Conservation (phyloP, 2,113 vertebrate species). For the Shinisaurus crocodilurus region DNA sequence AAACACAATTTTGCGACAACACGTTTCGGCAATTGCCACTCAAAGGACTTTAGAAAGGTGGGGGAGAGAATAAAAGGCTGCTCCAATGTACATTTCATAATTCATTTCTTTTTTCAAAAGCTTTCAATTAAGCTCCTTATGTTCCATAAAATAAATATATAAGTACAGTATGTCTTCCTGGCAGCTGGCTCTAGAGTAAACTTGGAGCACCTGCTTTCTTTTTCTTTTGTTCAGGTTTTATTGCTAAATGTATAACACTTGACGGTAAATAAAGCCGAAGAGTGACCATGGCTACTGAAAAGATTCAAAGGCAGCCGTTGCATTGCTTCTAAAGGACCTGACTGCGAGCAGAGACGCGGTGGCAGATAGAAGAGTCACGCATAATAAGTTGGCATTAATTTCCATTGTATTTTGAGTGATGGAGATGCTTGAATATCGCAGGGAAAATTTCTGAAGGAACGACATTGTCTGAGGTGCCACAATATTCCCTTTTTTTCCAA, state of each 20-base stretch:
- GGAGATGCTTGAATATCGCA: slow-evolving; percentile 56
- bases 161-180: slow-evolving; percentile 65
- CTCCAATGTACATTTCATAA: slow-evolving; percentile 62
- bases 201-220: slow-evolving; percentile 78
- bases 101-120: slow-evolving; percentile 49
- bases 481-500: background rate
- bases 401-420: slow-evolving; percentile 53
- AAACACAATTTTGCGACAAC: slow-evolving; percentile 64
- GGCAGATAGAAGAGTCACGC: slow-evolving; percentile 57
- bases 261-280: slow-evolving; percentile 73
- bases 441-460: slow-evolving; percentile 57
- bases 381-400: slow-evolving; percentile 67
- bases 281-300: slow-evolving; percentile 72
- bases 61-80: slow-evolving; percentile 39
- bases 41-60: slow-evolving; percentile 58
- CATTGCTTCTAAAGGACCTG: slow-evolving; percentile 42
- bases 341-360: slow-evolving; percentile 51
- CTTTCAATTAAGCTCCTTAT: slow-evolving; percentile 66
- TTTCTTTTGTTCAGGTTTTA: slow-evolving; percentile 70
- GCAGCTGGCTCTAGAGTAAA: slow-evolving; percentile 75
- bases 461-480: slow-evolving; percentile 46
- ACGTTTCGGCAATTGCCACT: slow-evolving; percentile 70
- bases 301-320: slow-evolving; percentile 64
- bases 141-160: slow-evolving; percentile 51
- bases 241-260: slow-evolving; percentile 76